These are phyloP conservation scores for Sinonovacula constricta DNA, from an alignment of 1,140 invertebrate species.

Conservation along the genomic window DNA sequence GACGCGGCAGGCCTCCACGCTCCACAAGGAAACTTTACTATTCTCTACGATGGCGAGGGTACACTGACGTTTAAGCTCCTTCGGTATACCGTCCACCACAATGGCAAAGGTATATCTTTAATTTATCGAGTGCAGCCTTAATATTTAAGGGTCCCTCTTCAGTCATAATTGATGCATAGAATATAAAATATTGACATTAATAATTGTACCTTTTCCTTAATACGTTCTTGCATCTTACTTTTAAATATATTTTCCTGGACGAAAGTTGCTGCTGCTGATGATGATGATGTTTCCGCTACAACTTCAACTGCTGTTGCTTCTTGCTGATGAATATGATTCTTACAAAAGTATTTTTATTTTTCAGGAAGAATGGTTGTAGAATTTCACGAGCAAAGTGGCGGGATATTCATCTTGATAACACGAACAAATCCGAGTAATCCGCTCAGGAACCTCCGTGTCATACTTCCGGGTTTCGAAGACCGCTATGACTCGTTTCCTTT, in stretches of 20 bases:
- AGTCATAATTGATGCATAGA: too few relatives aligned
- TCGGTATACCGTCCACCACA: slow-evolving; percentile 37
- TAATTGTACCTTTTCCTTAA: too few relatives aligned
- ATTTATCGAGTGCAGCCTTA: too few relatives aligned
- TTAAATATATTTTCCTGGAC: background rate
- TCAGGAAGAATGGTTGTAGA: slow-evolving; percentile 56
- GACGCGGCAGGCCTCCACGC: slow-evolving; percentile 26
- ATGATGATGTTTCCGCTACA: background rate
- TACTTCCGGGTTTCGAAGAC: slow-evolving; percentile 64
- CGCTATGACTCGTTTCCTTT: slow-evolving; percentile 64
- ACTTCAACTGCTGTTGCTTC: background rate
- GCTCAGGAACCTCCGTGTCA: slow-evolving; percentile 60
- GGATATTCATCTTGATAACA: slow-evolving; percentile 54
- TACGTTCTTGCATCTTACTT: background rate
- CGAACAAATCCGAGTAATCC: slow-evolving; percentile 63
- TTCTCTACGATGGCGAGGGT: slow-evolving; percentile 68
- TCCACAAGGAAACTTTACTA: slow-evolving; percentile 61
- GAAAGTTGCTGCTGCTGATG: too few relatives aligned
- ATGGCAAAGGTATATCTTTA: slow-evolving; percentile 59
- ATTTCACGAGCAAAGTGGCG: slow-evolving; percentile 50
- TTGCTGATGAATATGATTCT: background rate
- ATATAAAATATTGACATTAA: too few relatives aligned
- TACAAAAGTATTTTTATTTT: slow-evolving; percentile 2
- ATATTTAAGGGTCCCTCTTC: too few relatives aligned
- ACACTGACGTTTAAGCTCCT: slow-evolving; percentile 55